phyloP scores from a whole-genome alignment of 2,888 invertebrate genomes.

The Falcaria lacertinaria region DNA sequence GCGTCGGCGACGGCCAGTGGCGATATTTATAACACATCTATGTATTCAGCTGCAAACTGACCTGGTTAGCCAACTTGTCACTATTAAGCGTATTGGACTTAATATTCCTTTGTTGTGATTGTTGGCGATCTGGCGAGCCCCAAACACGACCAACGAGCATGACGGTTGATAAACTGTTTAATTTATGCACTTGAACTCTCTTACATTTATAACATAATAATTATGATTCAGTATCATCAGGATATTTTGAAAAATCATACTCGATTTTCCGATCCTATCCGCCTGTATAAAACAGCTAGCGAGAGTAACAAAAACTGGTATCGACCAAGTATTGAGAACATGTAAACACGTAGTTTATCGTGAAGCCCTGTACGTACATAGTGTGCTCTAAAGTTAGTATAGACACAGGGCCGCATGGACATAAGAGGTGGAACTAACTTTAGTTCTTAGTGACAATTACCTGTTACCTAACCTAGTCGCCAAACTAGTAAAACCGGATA shows the following conservation, averaged over 20 bases:
- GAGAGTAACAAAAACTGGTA: slow-evolving; percentile 19
- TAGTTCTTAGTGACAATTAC: too few species aligned
- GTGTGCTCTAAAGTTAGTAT: neutral
- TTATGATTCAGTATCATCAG: too few species aligned
- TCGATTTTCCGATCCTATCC: neutral
- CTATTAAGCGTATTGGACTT: slow-evolving; percentile 16
- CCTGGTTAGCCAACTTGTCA: slow-evolving; percentile 67
- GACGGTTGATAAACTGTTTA: neutral
- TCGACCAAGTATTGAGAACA: slow-evolving; percentile 15
- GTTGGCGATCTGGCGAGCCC: neutral
- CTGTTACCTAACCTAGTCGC: too few species aligned
- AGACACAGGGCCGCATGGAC: slow-evolving; percentile 6
- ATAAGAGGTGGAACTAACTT: neutral
- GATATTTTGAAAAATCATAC: too few species aligned
- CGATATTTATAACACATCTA: slow-evolving; percentile 72
- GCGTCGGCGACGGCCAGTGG: slow-evolving; percentile 7
- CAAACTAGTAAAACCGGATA: too few species aligned
- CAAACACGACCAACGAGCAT: neutral
- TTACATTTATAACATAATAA: too few species aligned
- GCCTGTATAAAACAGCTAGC: slow-evolving; percentile 11
- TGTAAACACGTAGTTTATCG: slow-evolving; percentile 2
- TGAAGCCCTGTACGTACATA: neutral
- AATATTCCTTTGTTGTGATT: slow-evolving; percentile 9
- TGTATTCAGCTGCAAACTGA: slow-evolving; percentile 71
- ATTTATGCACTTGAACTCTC: neutral